A percentile compares a stretch with the other conserved stretches of the same genome.
Evolutionary conservation across 2,797 vertebrate species (phyloP).

Genomic region (Chromis chromis): DNA sequence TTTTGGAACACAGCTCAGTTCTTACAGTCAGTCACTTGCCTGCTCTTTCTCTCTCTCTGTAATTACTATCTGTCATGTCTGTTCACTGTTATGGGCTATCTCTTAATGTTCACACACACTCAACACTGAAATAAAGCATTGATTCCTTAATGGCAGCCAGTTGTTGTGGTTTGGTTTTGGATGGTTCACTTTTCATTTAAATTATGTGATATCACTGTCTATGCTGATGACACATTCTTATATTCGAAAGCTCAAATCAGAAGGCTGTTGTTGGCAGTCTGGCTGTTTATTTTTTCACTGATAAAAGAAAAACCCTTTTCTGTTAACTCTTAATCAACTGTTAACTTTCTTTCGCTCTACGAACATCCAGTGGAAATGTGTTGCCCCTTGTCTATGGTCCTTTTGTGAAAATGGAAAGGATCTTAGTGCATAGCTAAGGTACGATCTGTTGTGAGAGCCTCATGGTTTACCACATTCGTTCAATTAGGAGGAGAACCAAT

Average conservation of each 20-base stretch:
- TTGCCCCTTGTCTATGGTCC: too few relatives aligned
- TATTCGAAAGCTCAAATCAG: background rate
- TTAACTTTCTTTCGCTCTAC: too few relatives aligned
- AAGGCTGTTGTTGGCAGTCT: too few relatives aligned
- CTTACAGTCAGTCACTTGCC: constrained; percentile 38
- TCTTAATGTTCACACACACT: constrained; percentile 53
- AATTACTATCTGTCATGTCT: constrained; percentile 57
- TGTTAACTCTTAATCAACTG: too few relatives aligned
- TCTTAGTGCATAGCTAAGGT: too few relatives aligned
- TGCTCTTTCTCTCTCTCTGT: constrained; percentile 56
- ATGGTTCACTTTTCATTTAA: background rate
- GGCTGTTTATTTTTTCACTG: too few relatives aligned
- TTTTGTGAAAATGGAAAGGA: too few relatives aligned
- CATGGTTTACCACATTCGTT: too few relatives aligned
- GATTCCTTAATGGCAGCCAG: constrained; percentile 44
- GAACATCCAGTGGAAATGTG: too few relatives aligned
- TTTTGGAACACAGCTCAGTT: constrained; percentile 17
- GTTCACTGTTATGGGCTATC: constrained; percentile 51
- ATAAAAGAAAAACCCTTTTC: too few relatives aligned
- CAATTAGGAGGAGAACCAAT: too few relatives aligned
- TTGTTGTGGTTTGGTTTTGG: constrained; percentile 23
- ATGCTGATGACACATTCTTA: background rate
- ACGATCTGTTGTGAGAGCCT: too few relatives aligned
- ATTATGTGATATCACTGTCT: background rate
- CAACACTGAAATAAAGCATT: constrained; percentile 71